Conservation (phyloP, 2,888 invertebrate genomes). For the Gymnoscelis rufifasciata region DNA sequence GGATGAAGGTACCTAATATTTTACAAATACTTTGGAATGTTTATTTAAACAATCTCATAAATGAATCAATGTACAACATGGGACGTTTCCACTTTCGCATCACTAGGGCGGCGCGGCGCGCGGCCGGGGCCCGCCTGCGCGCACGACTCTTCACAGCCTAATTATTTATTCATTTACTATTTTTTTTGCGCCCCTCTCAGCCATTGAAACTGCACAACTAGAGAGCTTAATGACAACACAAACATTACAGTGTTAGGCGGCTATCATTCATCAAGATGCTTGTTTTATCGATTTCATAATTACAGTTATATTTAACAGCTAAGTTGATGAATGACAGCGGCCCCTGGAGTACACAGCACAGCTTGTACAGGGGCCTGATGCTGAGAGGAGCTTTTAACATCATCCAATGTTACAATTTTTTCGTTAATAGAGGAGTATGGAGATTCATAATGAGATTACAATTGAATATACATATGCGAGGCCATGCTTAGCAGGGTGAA, state of each 20-base stretch:
- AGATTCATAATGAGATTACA: slow-evolving; percentile 77
- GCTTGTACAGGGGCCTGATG: slow-evolving; percentile 29
- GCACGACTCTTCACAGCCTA: slow-evolving; percentile 39
- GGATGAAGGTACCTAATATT: slow-evolving; percentile 73
- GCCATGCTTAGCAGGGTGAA: slow-evolving; percentile 74
- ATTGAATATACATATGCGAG: slow-evolving; percentile 65
- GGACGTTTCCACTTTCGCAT: slow-evolving; percentile 30
- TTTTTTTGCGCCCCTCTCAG: slow-evolving; percentile 58
- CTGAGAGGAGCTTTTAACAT: slow-evolving; percentile 56
- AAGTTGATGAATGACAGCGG: slow-evolving; percentile 18
- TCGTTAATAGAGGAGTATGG: slow-evolving; percentile 53
- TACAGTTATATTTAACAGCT: slow-evolving; percentile 24
- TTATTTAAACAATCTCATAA: slow-evolving; percentile 73
- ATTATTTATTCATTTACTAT: slow-evolving; percentile 57
- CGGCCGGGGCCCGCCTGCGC: neutral
- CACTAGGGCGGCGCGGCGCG: slow-evolving; percentile 5
- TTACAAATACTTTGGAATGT: slow-evolving; percentile 79
- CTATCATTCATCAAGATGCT: slow-evolving; percentile 21
- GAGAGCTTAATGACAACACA: slow-evolving; percentile 25
- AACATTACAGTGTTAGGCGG: slow-evolving; percentile 12
- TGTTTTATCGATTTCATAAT: slow-evolving; percentile 23
- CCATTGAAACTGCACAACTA: slow-evolving; percentile 20
- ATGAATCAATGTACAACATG: slow-evolving; percentile 57
- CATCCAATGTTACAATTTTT: slow-evolving; percentile 74
- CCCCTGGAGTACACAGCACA: slow-evolving; percentile 10